Percentiles rank a stretch among this genome's conserved stretches.
These are phyloP conservation scores for Copsychus sechellarum DNA, from an alignment of 2,113 vertebrate genomes.

Conservation along the genomic window DNA sequence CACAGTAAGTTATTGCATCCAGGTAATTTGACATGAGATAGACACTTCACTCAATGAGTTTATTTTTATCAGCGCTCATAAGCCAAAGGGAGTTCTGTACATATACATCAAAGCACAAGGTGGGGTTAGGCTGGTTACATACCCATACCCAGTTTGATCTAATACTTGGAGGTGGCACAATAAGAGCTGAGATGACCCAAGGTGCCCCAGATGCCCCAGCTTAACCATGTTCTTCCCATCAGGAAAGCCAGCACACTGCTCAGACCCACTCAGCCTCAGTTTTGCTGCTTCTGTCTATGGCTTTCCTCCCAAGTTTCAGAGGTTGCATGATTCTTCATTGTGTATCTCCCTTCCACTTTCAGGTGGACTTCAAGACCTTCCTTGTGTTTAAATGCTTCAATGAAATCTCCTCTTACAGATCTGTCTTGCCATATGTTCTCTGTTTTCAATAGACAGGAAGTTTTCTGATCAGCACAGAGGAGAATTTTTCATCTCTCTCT, in stretches of 20 bases:
- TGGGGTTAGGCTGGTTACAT: background rate
- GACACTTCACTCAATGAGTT: background rate
- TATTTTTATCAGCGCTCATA: background rate
- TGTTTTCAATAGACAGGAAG: background rate
- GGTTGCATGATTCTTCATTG: accelerated
- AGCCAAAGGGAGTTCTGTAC: background rate
- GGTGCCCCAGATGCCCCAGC: no score
- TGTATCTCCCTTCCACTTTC: background rate
- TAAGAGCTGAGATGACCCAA: background rate
- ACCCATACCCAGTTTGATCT: background rate
- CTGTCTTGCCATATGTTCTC: background rate
- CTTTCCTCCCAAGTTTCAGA: background rate
- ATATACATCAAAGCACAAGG: no score
- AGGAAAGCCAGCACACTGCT: accelerated
- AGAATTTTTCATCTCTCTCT: background rate
- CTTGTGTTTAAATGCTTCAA: background rate
- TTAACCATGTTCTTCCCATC: background rate
- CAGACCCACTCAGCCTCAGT: background rate
- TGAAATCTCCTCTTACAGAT: background rate
- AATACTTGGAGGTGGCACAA: background rate
- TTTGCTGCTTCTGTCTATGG: accelerated
- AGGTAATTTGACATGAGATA: background rate
- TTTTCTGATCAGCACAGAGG: background rate
- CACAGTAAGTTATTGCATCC: background rate
- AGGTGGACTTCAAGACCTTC: background rate